Base-by-base conservation (phyloP, 2,113 vertebrate species). In the Anseranas semipalmata region DNA sequence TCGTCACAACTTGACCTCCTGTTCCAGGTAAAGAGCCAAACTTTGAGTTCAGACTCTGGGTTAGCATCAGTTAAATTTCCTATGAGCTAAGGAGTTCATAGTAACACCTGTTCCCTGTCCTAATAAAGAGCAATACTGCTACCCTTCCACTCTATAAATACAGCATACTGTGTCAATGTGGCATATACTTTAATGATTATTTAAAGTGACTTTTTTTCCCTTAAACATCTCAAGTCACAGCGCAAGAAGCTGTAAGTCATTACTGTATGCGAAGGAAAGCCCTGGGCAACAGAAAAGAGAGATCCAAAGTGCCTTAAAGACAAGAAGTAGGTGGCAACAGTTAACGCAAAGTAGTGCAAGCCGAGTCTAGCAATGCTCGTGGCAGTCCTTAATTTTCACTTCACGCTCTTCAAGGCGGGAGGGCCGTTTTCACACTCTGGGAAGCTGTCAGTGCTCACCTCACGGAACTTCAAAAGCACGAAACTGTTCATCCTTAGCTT, bases 41-140 rank as follows among this genome's bases (percentile, higher is more conserved):
- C 22, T 68, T 67, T 21, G 48, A 4, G 28, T 43, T 87, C 27
- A 43, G 39, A 41, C 20, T 70, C 7, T 0, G 0, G 1, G 21
- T 45, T 24, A 63, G 37, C 14, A 77, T 27, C 15, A 55, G 16
- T 30, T 8, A 2, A 4, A 16, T 30, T 56, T 63, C 21, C 58
- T 55, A 25, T 8, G 10, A 68, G 19, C 33, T 16, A 32, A 7
- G 39, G 20, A 37, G 25, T 67, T 59, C 20, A n/a, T 1, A 32
- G 28, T 15, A 85, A 86, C 63, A 90, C 62, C 81, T 86, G 86
- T 18, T 91, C 56, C 39, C 35, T 12, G 4, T 5, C 20, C 52
- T 48, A 21, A 15, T 5, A 43, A 62, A 6, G 8, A 22, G 35
- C 21, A 84, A 32, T 12, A 16, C 19, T 58, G 35, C 33, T 53